Evolutionary conservation across 2,888 invertebrate genomes (phyloP), one percentile per base, ranked within the genome.

Genomic region (Asteroscopus sphinx): DNA sequence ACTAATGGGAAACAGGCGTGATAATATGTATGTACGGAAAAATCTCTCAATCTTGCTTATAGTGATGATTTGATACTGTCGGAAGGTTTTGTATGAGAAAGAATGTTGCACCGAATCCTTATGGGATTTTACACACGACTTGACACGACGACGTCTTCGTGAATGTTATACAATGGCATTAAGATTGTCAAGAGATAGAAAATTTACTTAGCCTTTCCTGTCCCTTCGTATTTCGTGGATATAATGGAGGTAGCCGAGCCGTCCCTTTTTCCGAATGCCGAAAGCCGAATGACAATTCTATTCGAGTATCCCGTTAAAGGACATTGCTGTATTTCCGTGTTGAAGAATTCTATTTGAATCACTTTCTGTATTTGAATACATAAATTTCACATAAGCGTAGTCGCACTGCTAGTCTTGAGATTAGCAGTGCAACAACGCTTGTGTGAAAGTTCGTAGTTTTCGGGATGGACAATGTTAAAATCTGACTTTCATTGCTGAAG

Each of bases 281-380:
- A n/a, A n/a, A n/a, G 17, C 33, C 45, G 56, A 73, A 73, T 73
- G 60, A 28, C 59, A 44, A 47, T 64, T 56, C 55, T 40, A 41
- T 53, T 39, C n/a, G 55, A 45, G 41, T 49, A 42, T 68, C 33
- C 15, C 41, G 40, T 59, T 49, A 64, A 51, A 41, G 52, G 42
- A 37, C 39, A 44, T 49, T 30, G 48, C 33, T 21, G 45, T 41
- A 55, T 60, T 55, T 52, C 51, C 33, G 42, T 55, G 45, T 55
- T 17, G 32, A 45, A 32, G 16, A 32, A 16, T 28, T 16, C n/a
- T n/a, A 6, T 42, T 8, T 9, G 28, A 30, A 16, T 16, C 17
- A 32, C 28, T n/a, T 16, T 28, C 21, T 3, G 4, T 2, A 21
- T 1, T 28, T n/a, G n/a, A n/a, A n/a, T n/a, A n/a, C n/a, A n/a